phyloP scores from a whole-genome alignment of 1,140 invertebrate species.

The Bicyclus anynana region DNA sequence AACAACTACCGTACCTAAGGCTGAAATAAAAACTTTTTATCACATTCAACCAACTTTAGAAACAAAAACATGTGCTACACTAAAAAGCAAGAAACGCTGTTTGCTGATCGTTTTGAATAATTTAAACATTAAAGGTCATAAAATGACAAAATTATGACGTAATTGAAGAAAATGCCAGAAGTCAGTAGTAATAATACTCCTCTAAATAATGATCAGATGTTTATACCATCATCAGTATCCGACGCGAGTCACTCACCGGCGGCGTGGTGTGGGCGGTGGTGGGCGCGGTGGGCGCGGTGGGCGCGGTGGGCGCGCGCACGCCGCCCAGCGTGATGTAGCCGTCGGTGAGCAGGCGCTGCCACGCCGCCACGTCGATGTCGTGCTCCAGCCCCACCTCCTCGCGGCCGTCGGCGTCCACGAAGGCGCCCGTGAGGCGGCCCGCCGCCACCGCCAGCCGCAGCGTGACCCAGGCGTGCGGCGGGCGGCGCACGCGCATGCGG shows the following conservation, averaged over 20 bases:
- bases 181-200: too few relatives aligned
- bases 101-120: too few relatives aligned
- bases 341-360: conserved; percentile 77
- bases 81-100: too few relatives aligned
- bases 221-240: background rate
- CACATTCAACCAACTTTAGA: too few relatives aligned
- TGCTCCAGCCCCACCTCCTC: conserved; percentile 68
- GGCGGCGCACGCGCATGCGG: conserved; percentile 77
- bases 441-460: conserved; percentile 70
- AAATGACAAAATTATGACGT: too few relatives aligned
- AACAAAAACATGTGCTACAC: too few relatives aligned
- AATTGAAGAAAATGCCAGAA: too few relatives aligned
- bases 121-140: too few relatives aligned
- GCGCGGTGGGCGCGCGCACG: conserved; percentile 18
- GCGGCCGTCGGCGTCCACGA: conserved; percentile 73
- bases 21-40: too few relatives aligned
- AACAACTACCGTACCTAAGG: too few relatives aligned
- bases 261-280: conserved; percentile 12
- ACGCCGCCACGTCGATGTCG: conserved; percentile 76
- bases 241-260: background rate
- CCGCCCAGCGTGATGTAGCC: conserved; percentile 71
- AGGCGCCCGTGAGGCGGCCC: conserved; percentile 44
- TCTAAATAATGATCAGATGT: too few relatives aligned
- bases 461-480: conserved; percentile 82
- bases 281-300: conserved; percentile 12